Percentiles rank a stretch among this genome's conserved stretches.
These are phyloP conservation scores for Trichomycterus rosablanca DNA, from an alignment of 2,113 vertebrate species.

Conservation along the genomic window DNA sequence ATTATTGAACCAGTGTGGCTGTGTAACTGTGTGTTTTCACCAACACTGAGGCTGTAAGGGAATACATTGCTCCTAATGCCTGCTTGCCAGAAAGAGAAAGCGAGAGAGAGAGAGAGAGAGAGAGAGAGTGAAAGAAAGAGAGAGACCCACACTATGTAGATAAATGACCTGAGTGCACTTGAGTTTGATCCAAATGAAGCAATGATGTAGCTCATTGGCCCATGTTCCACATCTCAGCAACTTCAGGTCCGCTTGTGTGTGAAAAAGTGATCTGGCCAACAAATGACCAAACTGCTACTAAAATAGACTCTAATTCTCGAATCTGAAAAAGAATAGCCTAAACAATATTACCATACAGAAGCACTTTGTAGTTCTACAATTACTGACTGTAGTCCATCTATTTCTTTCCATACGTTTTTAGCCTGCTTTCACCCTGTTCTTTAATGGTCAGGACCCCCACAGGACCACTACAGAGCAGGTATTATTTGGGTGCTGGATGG, in stretches of 20 bases:
- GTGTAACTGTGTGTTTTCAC: neutral
- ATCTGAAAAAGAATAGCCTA: constrained; percentile 27
- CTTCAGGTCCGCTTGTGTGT: constrained; percentile 30
- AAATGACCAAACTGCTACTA: constrained; percentile 30
- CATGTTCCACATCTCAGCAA: constrained; percentile 44
- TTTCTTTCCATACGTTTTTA: too few relatives aligned
- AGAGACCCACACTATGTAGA: constrained; percentile 61
- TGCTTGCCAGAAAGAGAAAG: too few relatives aligned
- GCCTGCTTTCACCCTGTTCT: too few relatives aligned
- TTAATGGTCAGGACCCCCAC: too few relatives aligned
- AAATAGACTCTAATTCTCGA: constrained; percentile 25
- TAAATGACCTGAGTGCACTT: constrained; percentile 60
- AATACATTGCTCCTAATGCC: too few relatives aligned
- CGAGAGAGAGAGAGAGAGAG: too few relatives aligned
- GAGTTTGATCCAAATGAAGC: constrained; percentile 68
- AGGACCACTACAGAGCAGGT: too few relatives aligned
- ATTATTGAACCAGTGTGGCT: neutral
- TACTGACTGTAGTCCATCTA: too few relatives aligned
- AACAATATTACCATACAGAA: too few relatives aligned
- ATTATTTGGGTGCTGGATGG: too few relatives aligned
- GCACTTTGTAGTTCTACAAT: too few relatives aligned
- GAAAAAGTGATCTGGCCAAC: constrained; percentile 27
- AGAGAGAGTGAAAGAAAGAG: constrained; percentile 19
- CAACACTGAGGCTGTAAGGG: too few relatives aligned
- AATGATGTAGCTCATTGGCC: constrained; percentile 70